These are phyloP conservation scores for Myotis davidii DNA, from an alignment of 2,113 vertebrate species.

Conservation along the genomic window DNA sequence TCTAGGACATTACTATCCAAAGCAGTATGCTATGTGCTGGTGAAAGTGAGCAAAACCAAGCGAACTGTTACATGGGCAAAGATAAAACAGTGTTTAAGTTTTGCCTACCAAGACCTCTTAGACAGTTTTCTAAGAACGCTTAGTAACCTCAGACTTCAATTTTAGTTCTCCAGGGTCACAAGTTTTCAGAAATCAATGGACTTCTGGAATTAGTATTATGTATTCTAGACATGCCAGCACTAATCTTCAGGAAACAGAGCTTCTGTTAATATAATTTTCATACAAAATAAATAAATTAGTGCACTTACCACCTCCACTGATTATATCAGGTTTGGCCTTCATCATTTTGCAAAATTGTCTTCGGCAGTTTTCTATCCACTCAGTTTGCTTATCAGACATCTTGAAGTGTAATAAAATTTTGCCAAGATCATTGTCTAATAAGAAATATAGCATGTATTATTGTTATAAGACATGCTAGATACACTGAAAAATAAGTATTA, in stretches of 20 bases:
- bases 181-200: not conserved
- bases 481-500: not conserved
- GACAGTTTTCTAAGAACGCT: not conserved
- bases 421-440: constrained; percentile 88
- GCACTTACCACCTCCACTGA: constrained; percentile 88
- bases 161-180: not conserved
- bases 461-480: not conserved
- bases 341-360: constrained; percentile 89
- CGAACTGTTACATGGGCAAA: not conserved
- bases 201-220: not conserved
- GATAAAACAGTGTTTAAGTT: not conserved
- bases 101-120: not conserved
- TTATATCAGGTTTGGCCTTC: constrained; percentile 83
- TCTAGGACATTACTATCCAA: not conserved
- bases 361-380: constrained; percentile 89
- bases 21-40: not conserved
- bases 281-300: too few species aligned
- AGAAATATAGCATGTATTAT: not conserved
- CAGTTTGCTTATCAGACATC: constrained; percentile 80
- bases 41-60: not conserved
- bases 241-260: not conserved
- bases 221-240: not conserved
- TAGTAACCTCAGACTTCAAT: not conserved
- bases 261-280: not conserved
- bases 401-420: constrained; percentile 85